Percentiles rank a stretch among this genome's conserved stretches.
Conservation (phyloP, 2,797 vertebrate genomes). For the Odontamblyopus lacepedii region DNA sequence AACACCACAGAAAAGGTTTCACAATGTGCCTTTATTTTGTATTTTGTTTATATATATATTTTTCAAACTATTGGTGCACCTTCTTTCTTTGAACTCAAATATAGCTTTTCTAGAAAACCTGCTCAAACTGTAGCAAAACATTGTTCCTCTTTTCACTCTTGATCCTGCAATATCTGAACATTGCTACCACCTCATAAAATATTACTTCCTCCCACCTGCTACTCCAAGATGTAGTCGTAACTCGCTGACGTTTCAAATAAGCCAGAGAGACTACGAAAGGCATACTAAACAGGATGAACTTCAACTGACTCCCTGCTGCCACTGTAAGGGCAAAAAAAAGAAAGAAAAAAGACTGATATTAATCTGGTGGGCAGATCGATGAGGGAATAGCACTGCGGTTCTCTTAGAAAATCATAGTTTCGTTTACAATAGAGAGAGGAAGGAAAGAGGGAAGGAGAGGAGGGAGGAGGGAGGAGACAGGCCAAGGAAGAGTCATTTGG, state of each 20-base stretch:
- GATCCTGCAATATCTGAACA: slow-evolving; percentile 8
- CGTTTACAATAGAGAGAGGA: slow-evolving; percentile 35
- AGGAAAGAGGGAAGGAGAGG: slow-evolving; percentile 1
- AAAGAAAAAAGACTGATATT: slow-evolving; percentile 48
- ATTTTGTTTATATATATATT: too few relatives aligned
- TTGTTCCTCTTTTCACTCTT: slow-evolving; percentile 2
- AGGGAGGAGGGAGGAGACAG: slow-evolving; percentile 1
- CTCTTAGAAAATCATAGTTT: slow-evolving; percentile 52
- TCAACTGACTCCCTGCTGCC: slow-evolving; percentile 40
- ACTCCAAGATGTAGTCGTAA: slow-evolving; percentile 21
- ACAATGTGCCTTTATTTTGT: neutral
- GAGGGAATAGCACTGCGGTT: slow-evolving; percentile 33
- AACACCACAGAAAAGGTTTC: neutral
- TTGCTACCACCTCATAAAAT: slow-evolving; percentile 15
- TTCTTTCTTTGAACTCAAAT: neutral
- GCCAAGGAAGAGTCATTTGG: slow-evolving; percentile 38
- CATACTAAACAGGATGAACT: slow-evolving; percentile 51
- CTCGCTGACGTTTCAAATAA: slow-evolving; percentile 32
- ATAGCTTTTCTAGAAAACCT: neutral
- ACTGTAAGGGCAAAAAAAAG: slow-evolving; percentile 32
- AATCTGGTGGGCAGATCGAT: slow-evolving; percentile 58
- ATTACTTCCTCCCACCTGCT: slow-evolving; percentile 6
- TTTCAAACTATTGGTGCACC: neutral
- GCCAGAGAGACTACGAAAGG: slow-evolving; percentile 29
- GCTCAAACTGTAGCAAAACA: neutral